These are phyloP conservation scores for Drosophila koepferae DNA, from an alignment of 2,888 invertebrate species.

Conservation along the genomic window DNA sequence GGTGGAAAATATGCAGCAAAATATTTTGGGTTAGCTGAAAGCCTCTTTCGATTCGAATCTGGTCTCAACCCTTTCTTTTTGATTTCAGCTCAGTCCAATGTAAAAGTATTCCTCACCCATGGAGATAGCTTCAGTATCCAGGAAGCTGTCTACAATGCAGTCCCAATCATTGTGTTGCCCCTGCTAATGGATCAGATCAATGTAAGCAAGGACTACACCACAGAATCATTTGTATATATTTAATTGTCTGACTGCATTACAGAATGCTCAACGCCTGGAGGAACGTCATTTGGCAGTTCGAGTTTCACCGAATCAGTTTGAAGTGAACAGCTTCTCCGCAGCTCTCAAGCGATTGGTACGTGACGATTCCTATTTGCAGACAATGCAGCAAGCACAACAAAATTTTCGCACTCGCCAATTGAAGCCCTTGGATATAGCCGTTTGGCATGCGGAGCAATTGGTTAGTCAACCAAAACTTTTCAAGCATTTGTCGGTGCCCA, in stretches of 20 bases:
- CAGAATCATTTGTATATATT: background rate
- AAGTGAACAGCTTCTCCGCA: constrained; percentile 8
- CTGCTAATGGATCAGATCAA: constrained; percentile 78
- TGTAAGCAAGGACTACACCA: constrained; percentile 44
- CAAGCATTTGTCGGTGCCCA: constrained; percentile 35
- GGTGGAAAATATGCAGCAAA: constrained; percentile 60
- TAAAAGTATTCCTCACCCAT: constrained; percentile 79
- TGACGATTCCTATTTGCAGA: constrained; percentile 1
- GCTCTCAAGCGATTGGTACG: constrained; percentile 39
- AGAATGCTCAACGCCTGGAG: constrained; percentile 64
- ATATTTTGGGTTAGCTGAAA: constrained; percentile 67
- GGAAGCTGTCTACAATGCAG: constrained; percentile 79
- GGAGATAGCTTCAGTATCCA: constrained; percentile 78
- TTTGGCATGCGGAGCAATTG: constrained; percentile 70
- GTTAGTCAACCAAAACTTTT: constrained; percentile 36
- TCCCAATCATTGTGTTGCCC: constrained; percentile 81
- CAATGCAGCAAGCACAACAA: constrained; percentile 35
- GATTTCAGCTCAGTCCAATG: constrained; percentile 62
- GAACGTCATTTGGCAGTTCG: constrained; percentile 59
- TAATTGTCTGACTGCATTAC: background rate
- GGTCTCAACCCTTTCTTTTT: background rate
- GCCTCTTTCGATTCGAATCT: accelerated
- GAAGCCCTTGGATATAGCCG: constrained; percentile 52
- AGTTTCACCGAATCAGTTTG: constrained; percentile 15
- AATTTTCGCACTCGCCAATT: constrained; percentile 46